Evolutionary conservation across 2,113 vertebrate genomes (phyloP), one percentile per base, ranked within the genome.

Genomic region (Rhipidura dahli): DNA sequence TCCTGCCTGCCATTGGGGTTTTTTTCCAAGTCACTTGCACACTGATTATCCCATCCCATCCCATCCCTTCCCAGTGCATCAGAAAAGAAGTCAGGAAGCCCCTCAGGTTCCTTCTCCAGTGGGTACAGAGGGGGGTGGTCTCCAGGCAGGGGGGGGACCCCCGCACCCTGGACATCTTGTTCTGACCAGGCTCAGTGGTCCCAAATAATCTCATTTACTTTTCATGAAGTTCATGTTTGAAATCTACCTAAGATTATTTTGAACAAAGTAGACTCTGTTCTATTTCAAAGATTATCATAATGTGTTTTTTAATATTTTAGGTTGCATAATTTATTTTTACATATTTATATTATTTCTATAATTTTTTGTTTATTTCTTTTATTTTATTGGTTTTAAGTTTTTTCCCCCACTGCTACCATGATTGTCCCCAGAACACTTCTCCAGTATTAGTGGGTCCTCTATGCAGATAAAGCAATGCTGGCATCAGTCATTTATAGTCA

Each of bases 251-350:
- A 60, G 21, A 47, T 66, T 51, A 22, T 47, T 63, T 60, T 33
- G 39, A 40, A 26, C 15, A 59, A 23, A 45, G 17, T 35, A 73
- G 59, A 28, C 14, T 83, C 39, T 20, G 14, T 15, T 75, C 28
- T 72, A 9, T 23, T 44, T 42, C 83, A 89, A 20, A 76, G 13
- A 3, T 82, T 85, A 50, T n/a, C 1, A 1, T 15, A 45, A n/a
- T 33, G 7, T 2, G 0, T 2, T 53, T 23, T 63, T 53, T 1
- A 1, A 2, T 2, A 3, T 4, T 10, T 60, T 19, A 8, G 3
- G 2, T 18, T 27, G 28, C n/a, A n/a, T 33, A n/a, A 19, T 9
- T 10, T 7, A 8, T 35, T 26, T 65, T 9, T 18, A 14, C 14
- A 11, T 35, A 21, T 42, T 50, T 42, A 5, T 18, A 27, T 68